phyloP scores from a whole-genome alignment of 2,113 vertebrate genomes.

The Apodemus speciosus region DNA sequence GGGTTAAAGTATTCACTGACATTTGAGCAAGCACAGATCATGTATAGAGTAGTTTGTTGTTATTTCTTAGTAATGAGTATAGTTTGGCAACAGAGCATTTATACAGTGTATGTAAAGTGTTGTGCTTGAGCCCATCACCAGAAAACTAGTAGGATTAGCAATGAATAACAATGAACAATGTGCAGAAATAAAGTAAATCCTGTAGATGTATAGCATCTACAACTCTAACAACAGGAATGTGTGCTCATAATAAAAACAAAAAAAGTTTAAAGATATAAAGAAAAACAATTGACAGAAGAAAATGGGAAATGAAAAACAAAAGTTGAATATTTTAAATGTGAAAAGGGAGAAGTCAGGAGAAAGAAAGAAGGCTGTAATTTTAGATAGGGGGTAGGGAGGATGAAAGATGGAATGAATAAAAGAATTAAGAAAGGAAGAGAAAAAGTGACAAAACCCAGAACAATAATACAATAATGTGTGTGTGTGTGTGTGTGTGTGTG shows the following conservation, averaged over 20 bases:
- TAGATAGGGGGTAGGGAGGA: background rate
- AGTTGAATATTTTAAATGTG: background rate
- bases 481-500: too few relatives aligned
- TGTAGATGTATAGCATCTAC: background rate
- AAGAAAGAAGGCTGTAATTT: background rate
- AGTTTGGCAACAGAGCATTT: background rate
- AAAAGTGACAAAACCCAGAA: background rate
- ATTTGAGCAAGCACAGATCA: background rate
- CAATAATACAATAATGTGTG: background rate
- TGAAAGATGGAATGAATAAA: background rate
- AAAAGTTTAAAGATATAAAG: background rate
- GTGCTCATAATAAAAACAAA: background rate
- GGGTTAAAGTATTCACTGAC: background rate
- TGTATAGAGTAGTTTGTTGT: background rate
- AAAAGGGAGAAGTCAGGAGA: background rate
- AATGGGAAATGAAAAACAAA: background rate
- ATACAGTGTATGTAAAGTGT: background rate
- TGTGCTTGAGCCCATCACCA: background rate
- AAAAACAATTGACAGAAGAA: background rate
- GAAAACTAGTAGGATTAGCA: background rate
- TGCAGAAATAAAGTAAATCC: background rate
- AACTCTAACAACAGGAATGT: background rate
- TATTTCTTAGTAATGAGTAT: background rate
- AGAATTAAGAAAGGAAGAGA: background rate
- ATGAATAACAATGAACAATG: background rate